Evolutionary conservation across 2,888 invertebrate species (phyloP).

Genomic region (Apoderus coryli): DNA sequence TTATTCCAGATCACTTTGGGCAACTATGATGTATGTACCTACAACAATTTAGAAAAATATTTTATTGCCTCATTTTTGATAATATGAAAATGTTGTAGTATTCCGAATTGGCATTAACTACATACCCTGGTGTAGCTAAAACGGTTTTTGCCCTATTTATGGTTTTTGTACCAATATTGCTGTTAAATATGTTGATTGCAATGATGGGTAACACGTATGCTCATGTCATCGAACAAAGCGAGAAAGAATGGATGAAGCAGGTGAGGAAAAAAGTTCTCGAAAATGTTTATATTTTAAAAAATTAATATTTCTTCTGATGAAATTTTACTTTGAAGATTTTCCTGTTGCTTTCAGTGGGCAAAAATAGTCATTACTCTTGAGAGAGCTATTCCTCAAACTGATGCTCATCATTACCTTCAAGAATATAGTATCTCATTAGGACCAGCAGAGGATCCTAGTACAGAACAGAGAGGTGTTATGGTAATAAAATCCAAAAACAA

Average conservation of each 20-base stretch:
- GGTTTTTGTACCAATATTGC: constrained; percentile 91
- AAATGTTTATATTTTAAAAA: background rate
- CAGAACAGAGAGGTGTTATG: constrained; percentile 87
- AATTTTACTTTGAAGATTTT: too few relatives aligned
- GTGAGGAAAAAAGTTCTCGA: too few relatives aligned
- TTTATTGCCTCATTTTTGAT: too few relatives aligned
- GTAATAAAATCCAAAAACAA: constrained; percentile 96
- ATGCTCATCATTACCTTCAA: constrained; percentile 81
- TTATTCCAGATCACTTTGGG: constrained; percentile 95
- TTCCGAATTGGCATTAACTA: constrained; percentile 75
- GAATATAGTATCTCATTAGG: constrained; percentile 91
- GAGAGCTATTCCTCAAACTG: constrained; percentile 78
- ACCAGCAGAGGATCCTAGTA: constrained; percentile 64
- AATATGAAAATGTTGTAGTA: constrained; percentile 64
- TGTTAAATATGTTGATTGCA: constrained; percentile 96
- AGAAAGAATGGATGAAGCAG: constrained; percentile 98
- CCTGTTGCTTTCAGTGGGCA: constrained; percentile 64
- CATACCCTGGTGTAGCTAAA: constrained; percentile 85
- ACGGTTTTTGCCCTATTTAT: constrained; percentile 95
- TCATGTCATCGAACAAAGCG: constrained; percentile 93
- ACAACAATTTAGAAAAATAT: too few relatives aligned
- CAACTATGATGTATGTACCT: constrained; percentile 91
- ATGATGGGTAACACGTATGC: constrained; percentile 99
- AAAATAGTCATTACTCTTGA: constrained; percentile 96
- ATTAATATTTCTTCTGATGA: background rate